Evolutionary conservation across 2,888 invertebrate species (phyloP).

Genomic region (Drosophila picticornis): DNA sequence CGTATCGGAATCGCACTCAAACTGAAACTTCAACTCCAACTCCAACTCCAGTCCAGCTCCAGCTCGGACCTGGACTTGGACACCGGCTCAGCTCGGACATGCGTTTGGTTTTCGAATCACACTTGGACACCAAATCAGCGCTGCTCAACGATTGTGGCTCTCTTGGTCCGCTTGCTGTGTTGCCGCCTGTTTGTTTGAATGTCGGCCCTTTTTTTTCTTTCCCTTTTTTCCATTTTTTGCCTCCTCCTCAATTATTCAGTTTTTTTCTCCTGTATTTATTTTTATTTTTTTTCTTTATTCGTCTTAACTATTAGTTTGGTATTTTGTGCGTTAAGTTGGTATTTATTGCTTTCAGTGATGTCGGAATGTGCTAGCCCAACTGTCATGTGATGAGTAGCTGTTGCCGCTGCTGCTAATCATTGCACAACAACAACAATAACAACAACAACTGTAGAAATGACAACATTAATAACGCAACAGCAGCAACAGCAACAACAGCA

Average conservation of each 20-base stretch:
- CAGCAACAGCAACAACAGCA: neutral
- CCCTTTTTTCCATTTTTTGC: slow-evolving; percentile 19
- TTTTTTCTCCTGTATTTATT: slow-evolving; percentile 4
- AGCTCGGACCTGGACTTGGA: slow-evolving; percentile 17
- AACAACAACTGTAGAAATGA: slow-evolving; percentile 9
- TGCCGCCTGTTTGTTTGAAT: slow-evolving; percentile 19
- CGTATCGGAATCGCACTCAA: slow-evolving; percentile 31
- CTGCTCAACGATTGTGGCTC: slow-evolving; percentile 43
- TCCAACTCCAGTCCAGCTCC: neutral
- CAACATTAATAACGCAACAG: slow-evolving; percentile 10
- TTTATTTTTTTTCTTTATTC: slow-evolving; percentile 47
- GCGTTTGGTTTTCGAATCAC: slow-evolving; percentile 2
- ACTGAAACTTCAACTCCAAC: slow-evolving; percentile 4
- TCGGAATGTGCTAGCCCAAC: slow-evolving; percentile 79
- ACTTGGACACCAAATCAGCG: slow-evolving; percentile 21
- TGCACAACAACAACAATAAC: slow-evolving; percentile 57
- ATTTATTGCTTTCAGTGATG: slow-evolving; percentile 84
- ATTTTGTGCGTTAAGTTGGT: slow-evolving; percentile 84
- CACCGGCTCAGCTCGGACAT: slow-evolving; percentile 6
- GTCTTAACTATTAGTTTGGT: slow-evolving; percentile 81
- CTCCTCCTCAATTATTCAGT: slow-evolving; percentile 13
- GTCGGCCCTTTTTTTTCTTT: slow-evolving; percentile 20
- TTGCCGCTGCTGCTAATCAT: slow-evolving; percentile 69
- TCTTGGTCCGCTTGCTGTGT: slow-evolving; percentile 40
- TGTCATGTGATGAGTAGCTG: slow-evolving; percentile 71